Conservation (phyloP, 2,113 vertebrate species). For the Gadus chalcogrammus region DNA sequence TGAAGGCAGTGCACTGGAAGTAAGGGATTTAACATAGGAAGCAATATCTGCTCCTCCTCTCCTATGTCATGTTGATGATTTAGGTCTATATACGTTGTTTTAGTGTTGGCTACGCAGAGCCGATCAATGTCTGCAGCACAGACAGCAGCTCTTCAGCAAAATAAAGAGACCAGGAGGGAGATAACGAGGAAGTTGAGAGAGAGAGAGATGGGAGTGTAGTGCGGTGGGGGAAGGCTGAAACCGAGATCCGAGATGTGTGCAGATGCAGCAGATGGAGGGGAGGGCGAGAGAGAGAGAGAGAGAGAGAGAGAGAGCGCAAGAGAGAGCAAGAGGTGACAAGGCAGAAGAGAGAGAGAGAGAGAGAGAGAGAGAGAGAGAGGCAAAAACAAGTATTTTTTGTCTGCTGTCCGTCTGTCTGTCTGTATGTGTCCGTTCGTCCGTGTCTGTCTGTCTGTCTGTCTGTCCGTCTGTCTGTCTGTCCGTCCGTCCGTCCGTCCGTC, state of each 20-base stretch:
- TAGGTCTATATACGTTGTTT: no score
- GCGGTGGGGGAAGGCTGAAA: constrained; percentile 60
- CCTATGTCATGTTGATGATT: no score
- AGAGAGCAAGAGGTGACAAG: neutral
- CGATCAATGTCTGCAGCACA: no score
- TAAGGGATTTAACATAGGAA: no score
- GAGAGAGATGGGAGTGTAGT: constrained; percentile 46
- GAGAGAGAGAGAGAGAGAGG: constrained; percentile 10
- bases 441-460: neutral
- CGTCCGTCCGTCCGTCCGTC: neutral
- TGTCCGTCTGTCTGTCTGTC: constrained; percentile 15
- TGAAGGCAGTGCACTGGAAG: no score
- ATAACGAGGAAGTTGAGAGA: constrained; percentile 11
- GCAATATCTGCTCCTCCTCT: no score
- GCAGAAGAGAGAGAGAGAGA: neutral
- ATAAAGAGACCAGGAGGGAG: constrained; percentile 18
- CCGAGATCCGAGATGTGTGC: constrained; percentile 56
- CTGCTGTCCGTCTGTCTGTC: constrained; percentile 74
- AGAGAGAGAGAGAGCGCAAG: neutral
- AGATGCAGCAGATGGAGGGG: constrained; percentile 61
- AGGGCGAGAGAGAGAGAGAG: constrained; percentile 11
- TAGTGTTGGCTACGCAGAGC: no score
- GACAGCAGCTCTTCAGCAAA: neutral
- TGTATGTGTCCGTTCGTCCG: no score
- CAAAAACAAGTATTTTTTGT: constrained; percentile 31